Base-by-base conservation (phyloP, 1,140 invertebrate species). In the Drosophila persimilis region DNA sequence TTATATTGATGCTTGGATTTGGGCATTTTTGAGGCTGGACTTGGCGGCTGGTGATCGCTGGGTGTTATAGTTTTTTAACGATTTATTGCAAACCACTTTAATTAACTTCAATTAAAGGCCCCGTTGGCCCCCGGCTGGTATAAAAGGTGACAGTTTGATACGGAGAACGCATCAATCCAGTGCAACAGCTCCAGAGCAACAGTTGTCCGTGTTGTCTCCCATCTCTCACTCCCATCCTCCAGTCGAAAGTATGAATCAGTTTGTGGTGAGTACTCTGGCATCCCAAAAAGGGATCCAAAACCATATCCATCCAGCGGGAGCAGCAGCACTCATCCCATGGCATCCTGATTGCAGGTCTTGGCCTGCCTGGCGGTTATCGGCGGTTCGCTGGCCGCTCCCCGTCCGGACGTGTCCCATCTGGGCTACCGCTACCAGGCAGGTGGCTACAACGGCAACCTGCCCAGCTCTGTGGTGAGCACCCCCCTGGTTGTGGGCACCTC, bases 41-140 rank as follows among this genome's bases (percentile, higher is more conserved):
- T 9, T 35, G 29, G 29, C 29, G 9, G 29, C 26, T 29, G 29
- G 2, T 9, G 7, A 8, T 31, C 29, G 29, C 31, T 31, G 31
- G 31, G 45, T 80, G 56, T 75, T 76, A 89, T 78, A 78, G 55
- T 78, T 86, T 88, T 80, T 86, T 81, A 74, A 86, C 83, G 69
- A 88, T 88, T 88, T 79, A 88, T 83, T 86, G 83, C 83, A 86
- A 86, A 88, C 69, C 74, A 88, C 60, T 79, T 88, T 76, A 88
- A 88, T 88, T 88, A 88, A 88, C 84, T 89, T 88, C 69, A 89
- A 88, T 88, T 88, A 89, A 89, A 80, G 66, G 41, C 63, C 8
- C 35, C 35, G 3, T 4, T 11, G 9, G 35, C 13, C 46, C 31
- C 31, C 51, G 20, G 17, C 9, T 15, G 15, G 63, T 88, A 88